These are phyloP conservation scores for Nephrotoma flavescens DNA, from an alignment of 2,888 invertebrate genomes.

Conservation along the genomic window DNA sequence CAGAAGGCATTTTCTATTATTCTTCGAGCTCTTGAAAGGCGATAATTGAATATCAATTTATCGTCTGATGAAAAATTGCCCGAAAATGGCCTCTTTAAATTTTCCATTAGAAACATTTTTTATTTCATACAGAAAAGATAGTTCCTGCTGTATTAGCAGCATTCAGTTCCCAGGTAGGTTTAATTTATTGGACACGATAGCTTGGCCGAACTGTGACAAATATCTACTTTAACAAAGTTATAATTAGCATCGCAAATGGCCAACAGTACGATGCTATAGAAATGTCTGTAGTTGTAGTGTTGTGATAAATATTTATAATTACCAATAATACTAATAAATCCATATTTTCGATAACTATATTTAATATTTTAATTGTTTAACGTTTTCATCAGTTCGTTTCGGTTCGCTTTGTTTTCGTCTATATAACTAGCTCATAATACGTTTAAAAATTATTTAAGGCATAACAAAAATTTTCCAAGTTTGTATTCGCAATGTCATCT, in stretches of 20 bases:
- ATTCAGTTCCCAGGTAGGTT: neutral
- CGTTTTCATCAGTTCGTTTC: too few species aligned
- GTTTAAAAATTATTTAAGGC: too few species aligned
- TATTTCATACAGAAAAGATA: neutral
- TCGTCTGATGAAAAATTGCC: neutral
- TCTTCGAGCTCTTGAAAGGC: slow-evolving; percentile 9
- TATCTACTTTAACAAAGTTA: neutral
- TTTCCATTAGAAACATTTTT: neutral
- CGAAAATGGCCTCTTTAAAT: neutral
- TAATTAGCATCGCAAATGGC: too few species aligned
- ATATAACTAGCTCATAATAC: too few species aligned
- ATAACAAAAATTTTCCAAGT: too few species aligned
- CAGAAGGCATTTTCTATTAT: slow-evolving; percentile 7
- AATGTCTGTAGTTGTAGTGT: neutral
- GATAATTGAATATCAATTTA: slow-evolving; percentile 5
- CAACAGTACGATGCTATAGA: neutral
- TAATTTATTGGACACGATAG: neutral
- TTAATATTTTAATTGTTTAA: fast-evolving
- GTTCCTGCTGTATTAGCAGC: neutral
- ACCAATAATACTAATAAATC: neutral
- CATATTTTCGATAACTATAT: neutral
- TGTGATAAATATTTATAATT: neutral
- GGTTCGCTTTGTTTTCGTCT: too few species aligned
- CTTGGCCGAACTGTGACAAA: neutral
- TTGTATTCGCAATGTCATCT: too few species aligned